phyloP scores from a whole-genome alignment of 2,888 invertebrate genomes.

The Bimastos eiseni region DNA sequence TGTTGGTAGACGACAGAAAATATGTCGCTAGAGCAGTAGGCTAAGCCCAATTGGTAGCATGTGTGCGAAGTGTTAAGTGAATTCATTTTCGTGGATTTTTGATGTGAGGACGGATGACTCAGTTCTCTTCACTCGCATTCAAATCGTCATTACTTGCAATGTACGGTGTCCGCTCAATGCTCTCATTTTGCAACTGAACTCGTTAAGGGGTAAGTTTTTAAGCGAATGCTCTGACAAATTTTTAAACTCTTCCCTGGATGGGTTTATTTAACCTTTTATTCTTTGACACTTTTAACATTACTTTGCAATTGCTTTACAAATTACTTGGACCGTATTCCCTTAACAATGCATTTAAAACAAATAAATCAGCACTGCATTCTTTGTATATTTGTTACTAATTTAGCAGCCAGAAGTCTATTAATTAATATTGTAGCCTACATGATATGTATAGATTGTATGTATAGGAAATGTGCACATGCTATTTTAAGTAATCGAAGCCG shows the following conservation, averaged over 20 bases:
- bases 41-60: neutral
- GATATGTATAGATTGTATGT: no score
- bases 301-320: neutral
- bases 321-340: no score
- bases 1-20: no score
- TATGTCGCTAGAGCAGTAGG: no score
- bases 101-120: neutral
- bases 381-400: neutral
- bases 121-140: neutral
- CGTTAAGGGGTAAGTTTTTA: neutral
- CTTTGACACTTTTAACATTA: neutral
- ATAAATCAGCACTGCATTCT: neutral
- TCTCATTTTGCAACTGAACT: neutral
- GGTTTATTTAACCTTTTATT: neutral
- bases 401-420: neutral
- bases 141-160: neutral
- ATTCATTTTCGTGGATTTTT: neutral
- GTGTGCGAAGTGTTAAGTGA: neutral
- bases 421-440: neutral
- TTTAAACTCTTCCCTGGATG: neutral
- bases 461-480: neutral
- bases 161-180: no score
- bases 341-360: no score
- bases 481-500: neutral
- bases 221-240: neutral